Evolutionary conservation across 1,140 invertebrate genomes (phyloP).

Genomic region (Scaptomyza hsui): DNA sequence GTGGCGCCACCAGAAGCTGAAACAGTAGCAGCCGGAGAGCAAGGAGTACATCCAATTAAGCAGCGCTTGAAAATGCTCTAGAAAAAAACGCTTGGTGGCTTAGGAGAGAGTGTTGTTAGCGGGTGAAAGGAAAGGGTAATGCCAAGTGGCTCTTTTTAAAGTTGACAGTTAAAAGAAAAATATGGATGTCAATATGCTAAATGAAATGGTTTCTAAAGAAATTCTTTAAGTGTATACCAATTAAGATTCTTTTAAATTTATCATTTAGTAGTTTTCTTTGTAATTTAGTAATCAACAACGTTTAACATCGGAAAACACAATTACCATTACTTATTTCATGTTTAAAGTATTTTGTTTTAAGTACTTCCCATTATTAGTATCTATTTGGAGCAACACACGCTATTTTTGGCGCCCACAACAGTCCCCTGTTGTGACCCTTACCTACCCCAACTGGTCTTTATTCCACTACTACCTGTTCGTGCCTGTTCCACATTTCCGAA

Average conservation of each 20-base stretch:
- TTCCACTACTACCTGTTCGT: constrained; percentile 11
- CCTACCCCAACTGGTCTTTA: constrained; percentile 35
- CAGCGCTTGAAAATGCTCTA: constrained; percentile 66
- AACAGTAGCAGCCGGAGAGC: constrained; percentile 15
- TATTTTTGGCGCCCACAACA: too few relatives aligned
- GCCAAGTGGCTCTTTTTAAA: constrained; percentile 53
- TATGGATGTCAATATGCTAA: constrained; percentile 3
- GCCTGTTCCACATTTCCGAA: constrained; percentile 33
- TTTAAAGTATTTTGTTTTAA: too few relatives aligned
- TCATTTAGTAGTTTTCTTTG: too few relatives aligned
- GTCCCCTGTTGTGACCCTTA: constrained; percentile 20
- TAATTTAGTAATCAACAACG: neutral
- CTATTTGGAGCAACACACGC: neutral
- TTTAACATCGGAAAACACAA: neutral
- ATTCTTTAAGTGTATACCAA: too few relatives aligned
- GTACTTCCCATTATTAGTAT: constrained; percentile 11
- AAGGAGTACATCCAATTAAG: constrained; percentile 75
- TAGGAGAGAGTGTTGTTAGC: neutral
- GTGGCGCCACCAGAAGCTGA: constrained; percentile 32
- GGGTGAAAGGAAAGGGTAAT: constrained; percentile 8
- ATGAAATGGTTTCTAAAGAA: too few relatives aligned
- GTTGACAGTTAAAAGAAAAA: neutral
- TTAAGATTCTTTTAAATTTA: too few relatives aligned
- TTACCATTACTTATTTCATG: neutral
- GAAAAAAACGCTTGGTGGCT: constrained; percentile 50